phyloP scores from a whole-genome alignment of 1,140 invertebrate genomes.

The Tetramorium simillimum region DNA sequence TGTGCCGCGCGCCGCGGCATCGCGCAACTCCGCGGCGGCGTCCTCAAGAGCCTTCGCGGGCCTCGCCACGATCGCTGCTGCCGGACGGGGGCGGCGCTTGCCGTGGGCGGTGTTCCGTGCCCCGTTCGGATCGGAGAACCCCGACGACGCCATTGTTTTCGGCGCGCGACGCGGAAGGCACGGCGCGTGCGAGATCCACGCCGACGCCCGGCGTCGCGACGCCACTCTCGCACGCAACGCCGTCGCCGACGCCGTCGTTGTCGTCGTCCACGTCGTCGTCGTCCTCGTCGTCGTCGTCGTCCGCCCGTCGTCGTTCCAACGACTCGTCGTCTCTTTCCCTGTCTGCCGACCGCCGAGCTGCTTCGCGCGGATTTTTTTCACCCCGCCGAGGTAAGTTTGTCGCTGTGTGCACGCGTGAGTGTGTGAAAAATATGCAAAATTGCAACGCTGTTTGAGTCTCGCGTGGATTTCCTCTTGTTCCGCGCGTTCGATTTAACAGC shows the following conservation, averaged over 20 bases:
- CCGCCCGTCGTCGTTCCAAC: constrained; percentile 38
- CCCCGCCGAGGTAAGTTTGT: constrained; percentile 39
- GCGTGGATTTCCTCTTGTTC: constrained; percentile 2
- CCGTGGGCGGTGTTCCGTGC: constrained; percentile 64
- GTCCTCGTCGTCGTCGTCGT: constrained; percentile 37
- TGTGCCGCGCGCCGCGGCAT: constrained; percentile 36
- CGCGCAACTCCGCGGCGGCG: constrained; percentile 20
- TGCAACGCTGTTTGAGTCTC: not conserved
- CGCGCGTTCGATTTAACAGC: not conserved
- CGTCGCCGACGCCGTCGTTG: constrained; percentile 66
- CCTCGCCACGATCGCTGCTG: not conserved
- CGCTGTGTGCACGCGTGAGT: not conserved
- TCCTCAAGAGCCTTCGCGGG: not conserved
- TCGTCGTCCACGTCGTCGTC: constrained; percentile 35
- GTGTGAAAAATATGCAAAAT: not conserved
- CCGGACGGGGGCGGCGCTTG: constrained; percentile 55
- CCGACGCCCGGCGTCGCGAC: constrained; percentile 79
- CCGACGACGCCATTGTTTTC: constrained; percentile 78
- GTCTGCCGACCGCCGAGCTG: constrained; percentile 37
- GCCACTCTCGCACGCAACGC: constrained; percentile 79
- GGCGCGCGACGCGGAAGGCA: constrained; percentile 60
- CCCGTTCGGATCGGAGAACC: constrained; percentile 35
- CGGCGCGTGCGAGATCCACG: constrained; percentile 61
- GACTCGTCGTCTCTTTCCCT: constrained; percentile 66
- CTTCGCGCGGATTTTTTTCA: constrained; percentile 62